Percentiles rank a stretch among this genome's conserved stretches.
Conservation (phyloP, 2,113 vertebrate species). For the Odocoileus hemionus region DNA sequence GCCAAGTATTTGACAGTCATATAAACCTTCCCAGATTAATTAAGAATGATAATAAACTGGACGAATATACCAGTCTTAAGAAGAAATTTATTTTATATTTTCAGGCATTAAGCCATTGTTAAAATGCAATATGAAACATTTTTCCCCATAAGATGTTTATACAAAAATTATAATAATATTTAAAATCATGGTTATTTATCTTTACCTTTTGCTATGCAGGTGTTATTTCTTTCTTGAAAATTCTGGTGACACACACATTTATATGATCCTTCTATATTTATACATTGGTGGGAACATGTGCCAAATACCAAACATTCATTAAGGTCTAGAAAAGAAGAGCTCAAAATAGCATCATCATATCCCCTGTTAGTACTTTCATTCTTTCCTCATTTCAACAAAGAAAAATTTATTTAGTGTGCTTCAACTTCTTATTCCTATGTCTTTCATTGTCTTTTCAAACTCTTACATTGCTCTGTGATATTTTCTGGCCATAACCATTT, state of each 20-base stretch:
- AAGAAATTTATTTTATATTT: not conserved
- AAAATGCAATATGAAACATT: slow-evolving; percentile 5
- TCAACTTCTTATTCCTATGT: not conserved
- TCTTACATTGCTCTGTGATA: not conserved
- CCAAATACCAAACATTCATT: slow-evolving; percentile 96
- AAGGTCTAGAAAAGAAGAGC: slow-evolving; percentile 82
- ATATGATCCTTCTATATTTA: slow-evolving; percentile 95
- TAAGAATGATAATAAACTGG: not conserved
- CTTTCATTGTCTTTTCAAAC: not conserved
- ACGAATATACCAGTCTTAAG: not conserved
- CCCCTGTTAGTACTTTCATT: not conserved
- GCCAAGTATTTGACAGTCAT: not conserved
- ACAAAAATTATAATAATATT: not conserved
- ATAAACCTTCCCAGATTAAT: not conserved
- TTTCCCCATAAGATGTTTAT: not conserved
- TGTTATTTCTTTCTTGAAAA: slow-evolving; percentile 90
- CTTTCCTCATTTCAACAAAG: not conserved
- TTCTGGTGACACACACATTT: slow-evolving; percentile 94
- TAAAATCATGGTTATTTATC: not conserved
- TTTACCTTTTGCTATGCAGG: slow-evolving; percentile 94
- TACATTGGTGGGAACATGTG: slow-evolving; percentile 92
- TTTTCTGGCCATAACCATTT: not conserved
- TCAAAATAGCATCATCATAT: slow-evolving; percentile 9
- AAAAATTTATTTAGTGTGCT: not conserved
- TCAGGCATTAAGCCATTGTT: not conserved